phyloP scores from a whole-genome alignment of 2,113 vertebrate species.

The Elgaria multicarinata region DNA sequence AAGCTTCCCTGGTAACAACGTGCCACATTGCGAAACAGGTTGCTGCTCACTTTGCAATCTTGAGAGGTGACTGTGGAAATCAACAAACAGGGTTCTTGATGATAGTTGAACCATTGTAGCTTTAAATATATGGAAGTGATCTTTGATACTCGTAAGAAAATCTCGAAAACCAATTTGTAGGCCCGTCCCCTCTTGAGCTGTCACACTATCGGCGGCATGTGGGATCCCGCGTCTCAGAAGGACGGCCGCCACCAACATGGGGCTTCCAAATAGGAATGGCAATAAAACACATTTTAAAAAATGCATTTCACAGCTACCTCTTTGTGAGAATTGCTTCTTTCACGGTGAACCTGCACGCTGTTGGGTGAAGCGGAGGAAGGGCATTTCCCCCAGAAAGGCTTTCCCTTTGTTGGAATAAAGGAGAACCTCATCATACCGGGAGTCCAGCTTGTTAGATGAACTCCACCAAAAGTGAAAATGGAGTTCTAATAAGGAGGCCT shows the following conservation, averaged over 20 bases:
- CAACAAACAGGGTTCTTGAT: background rate
- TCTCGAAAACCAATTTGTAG: conserved; percentile 60
- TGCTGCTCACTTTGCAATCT: background rate
- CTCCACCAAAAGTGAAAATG: conserved; percentile 42
- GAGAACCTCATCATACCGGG: conserved; percentile 4
- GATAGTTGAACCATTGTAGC: conserved; percentile 42
- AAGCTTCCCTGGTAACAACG: background rate
- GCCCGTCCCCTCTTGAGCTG: conserved; percentile 41
- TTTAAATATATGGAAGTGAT: conserved; percentile 42
- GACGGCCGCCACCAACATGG: conserved; percentile 27
- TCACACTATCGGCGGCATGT: conserved; percentile 25
- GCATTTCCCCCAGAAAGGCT: conserved; percentile 47
- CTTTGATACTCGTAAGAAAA: conserved; percentile 48
- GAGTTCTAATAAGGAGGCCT: conserved; percentile 55
- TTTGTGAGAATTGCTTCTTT: conserved; percentile 72
- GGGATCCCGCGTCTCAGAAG: conserved; percentile 43
- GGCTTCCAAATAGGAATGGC: conserved; percentile 35
- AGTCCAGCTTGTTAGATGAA: conserved; percentile 42
- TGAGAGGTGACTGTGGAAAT: background rate
- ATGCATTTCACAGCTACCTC: conserved; percentile 69
- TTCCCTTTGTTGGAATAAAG: conserved; percentile 31
- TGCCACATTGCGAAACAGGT: background rate
- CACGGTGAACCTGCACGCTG: conserved; percentile 50
- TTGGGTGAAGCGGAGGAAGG: conserved; percentile 12
- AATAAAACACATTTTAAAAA: conserved; percentile 69